Percentiles rank a stretch among this genome's conserved stretches.
Conservation (phyloP, 1,140 invertebrate genomes). For the Trichoplusia ni region DNA sequence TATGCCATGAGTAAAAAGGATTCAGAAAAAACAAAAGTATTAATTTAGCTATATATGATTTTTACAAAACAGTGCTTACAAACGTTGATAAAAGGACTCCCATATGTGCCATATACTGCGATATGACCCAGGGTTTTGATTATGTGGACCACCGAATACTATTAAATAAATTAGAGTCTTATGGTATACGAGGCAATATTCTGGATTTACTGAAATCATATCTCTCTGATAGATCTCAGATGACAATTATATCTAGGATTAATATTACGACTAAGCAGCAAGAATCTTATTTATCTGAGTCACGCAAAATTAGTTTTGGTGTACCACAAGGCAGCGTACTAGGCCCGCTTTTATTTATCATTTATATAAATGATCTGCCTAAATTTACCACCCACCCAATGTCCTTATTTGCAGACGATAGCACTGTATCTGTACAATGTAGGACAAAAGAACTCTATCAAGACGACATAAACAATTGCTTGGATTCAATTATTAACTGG, state of each 20-base stretch:
- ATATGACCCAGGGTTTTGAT: neutral
- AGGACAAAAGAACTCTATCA: neutral
- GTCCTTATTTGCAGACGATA: neutral
- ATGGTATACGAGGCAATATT: neutral
- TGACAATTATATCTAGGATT: neutral
- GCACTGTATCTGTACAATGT: neutral
- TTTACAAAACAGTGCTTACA: neutral
- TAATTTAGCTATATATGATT: conserved; percentile 30
- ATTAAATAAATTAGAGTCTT: neutral
- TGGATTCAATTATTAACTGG: no score
- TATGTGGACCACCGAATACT: neutral
- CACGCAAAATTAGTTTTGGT: neutral
- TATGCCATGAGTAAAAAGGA: conserved; percentile 26
- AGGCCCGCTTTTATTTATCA: no score
- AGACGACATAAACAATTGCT: neutral
- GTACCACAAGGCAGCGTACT: neutral
- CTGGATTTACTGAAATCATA: neutral
- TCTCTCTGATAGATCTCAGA: neutral
- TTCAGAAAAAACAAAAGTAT: conserved; percentile 31
- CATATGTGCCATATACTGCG: neutral
- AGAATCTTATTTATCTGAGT: neutral
- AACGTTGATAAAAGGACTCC: conserved; percentile 16
- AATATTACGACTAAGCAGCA: neutral
- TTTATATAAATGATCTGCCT: no score
- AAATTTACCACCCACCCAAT: no score